These are phyloP conservation scores for Hypsibius dujardini DNA, from an alignment of 1,140 invertebrate species.

Conservation along the genomic window DNA sequence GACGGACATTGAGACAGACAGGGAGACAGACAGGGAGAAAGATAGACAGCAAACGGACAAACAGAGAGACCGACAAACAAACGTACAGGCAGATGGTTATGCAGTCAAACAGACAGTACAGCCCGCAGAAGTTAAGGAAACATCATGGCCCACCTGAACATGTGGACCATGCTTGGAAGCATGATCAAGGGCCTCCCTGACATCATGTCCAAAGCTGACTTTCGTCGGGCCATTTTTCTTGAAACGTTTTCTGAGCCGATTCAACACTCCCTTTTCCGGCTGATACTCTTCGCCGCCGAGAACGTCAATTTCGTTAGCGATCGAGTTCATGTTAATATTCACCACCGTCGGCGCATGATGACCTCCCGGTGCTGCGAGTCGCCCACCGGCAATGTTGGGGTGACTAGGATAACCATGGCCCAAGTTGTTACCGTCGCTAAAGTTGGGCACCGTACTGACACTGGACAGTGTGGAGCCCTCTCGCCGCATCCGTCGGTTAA, in stretches of 20 bases:
- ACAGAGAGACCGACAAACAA: background rate
- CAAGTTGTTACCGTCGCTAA: background rate
- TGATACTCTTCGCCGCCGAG: background rate
- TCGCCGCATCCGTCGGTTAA: conserved; percentile 13
- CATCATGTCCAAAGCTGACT: conserved; percentile 15
- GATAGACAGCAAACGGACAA: too few species aligned
- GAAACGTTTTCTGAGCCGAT: background rate
- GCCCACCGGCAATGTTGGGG: conserved; percentile 11
- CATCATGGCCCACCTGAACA: background rate
- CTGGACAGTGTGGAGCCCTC: conserved; percentile 10
- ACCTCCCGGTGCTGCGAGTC: background rate
- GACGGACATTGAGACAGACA: background rate
- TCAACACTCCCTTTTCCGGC: background rate
- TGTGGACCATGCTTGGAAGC: conserved; percentile 11
- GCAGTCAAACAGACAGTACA: background rate
- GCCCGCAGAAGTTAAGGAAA: too few species aligned
- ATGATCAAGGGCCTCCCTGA: conserved; percentile 10
- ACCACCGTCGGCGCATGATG: background rate
- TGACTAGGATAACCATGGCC: background rate
- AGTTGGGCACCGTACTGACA: background rate
- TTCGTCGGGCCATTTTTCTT: background rate
- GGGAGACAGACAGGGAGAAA: too few species aligned
- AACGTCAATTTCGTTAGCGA: background rate
- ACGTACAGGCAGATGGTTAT: background rate
- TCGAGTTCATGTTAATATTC: background rate